Percentiles rank a stretch among this genome's conserved stretches.
phyloP scores from a whole-genome alignment of 2,113 vertebrate genomes.

The Onychorhynchus coronatus region DNA sequence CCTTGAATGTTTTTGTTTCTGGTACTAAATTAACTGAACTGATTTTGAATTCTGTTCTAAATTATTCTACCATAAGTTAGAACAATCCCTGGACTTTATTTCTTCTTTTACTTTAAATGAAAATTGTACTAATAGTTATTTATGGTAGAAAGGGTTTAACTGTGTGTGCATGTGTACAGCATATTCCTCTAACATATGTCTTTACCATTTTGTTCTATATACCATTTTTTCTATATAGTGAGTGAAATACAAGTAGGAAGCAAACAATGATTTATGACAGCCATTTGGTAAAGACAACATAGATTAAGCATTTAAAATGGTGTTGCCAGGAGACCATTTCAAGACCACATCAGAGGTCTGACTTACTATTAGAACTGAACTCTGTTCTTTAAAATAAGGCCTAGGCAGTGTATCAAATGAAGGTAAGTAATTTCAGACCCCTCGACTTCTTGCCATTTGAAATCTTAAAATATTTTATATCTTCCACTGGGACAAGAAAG shows the following conservation, averaged over 20 bases:
- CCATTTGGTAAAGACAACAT: conserved; percentile 54
- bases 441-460: background rate
- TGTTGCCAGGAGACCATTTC: conserved; percentile 44
- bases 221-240: background rate
- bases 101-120: background rate
- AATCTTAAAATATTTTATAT: background rate
- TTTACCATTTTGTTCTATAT: conserved; percentile 28
- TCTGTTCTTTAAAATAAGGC: conserved; percentile 30
- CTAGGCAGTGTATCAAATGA: background rate
- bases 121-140: background rate
- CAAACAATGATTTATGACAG: conserved; percentile 54
- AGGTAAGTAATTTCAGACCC: background rate
- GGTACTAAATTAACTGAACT: background rate
- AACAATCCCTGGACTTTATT: background rate
- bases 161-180: background rate
- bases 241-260: conserved; percentile 42
- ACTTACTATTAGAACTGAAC: conserved; percentile 10
- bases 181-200: conserved; percentile 7
- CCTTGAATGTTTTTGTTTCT: background rate
- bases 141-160: background rate
- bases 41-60: background rate
- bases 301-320: conserved; percentile 50
- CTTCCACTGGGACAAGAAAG: background rate
- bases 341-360: conserved; percentile 9
- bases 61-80: background rate